These are phyloP conservation scores for Galago senegalensis DNA, from an alignment of 2,797 vertebrate species.

Conservation along the genomic window DNA sequence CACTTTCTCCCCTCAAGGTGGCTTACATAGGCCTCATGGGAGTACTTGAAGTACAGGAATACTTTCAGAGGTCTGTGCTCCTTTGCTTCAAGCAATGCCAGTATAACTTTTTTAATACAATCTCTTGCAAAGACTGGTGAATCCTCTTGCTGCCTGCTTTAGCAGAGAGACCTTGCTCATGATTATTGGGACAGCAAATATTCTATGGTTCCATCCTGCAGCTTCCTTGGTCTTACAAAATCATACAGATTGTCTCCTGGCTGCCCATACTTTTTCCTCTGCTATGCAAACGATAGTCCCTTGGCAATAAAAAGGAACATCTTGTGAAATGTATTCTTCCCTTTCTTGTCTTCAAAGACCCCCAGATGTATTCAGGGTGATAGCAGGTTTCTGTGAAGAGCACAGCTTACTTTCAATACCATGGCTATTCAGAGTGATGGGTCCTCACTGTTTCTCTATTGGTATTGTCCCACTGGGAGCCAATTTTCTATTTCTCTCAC, in stretches of 20 bases:
- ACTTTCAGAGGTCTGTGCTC: not conserved
- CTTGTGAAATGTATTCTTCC: not conserved
- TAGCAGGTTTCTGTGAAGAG: not conserved
- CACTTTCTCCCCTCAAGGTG: not conserved
- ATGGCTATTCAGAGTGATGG: not conserved
- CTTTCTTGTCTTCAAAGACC: not conserved
- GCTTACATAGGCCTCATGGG: not conserved
- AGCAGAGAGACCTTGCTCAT: not conserved
- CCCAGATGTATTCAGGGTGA: not conserved
- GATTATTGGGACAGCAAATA: not conserved
- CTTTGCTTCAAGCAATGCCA: constrained; percentile 27
- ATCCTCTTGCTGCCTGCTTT: not conserved
- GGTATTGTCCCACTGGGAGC: not conserved
- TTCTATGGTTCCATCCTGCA: not conserved
- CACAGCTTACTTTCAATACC: not conserved
- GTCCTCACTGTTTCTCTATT: not conserved
- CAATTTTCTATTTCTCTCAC: not conserved
- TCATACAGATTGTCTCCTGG: not conserved
- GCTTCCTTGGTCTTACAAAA: constrained; percentile 23
- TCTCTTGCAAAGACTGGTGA: constrained; percentile 6
- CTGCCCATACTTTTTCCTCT: not conserved
- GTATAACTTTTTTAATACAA: not conserved
- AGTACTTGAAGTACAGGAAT: not conserved
- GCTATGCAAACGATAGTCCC: not conserved
- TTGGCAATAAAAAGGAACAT: not conserved